Base-by-base conservation (phyloP, 2,113 vertebrate genomes). In the Podiceps cristatus region DNA sequence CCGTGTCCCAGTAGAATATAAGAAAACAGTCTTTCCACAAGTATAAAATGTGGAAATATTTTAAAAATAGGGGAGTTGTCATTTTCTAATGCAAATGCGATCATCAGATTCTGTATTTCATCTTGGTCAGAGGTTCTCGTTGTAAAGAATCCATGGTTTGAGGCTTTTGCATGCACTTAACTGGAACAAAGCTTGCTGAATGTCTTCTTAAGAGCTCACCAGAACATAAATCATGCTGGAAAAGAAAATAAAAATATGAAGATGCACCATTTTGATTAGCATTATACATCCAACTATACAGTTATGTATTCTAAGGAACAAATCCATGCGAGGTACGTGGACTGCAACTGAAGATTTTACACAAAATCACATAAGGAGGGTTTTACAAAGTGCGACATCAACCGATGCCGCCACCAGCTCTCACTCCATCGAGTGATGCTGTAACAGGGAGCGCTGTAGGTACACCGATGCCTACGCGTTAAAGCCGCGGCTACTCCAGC, bases 221-320 rank as follows among this genome's bases (percentile, higher is more conserved):
- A 99, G 98, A 89, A 99, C 99, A 80, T 99, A 99, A 98, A 99
- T 99, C 99, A 99, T 99, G 98, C 99, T 99, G 98, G 40, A 96
- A 98, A 97, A 96, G 6, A 95, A 96, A 84, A 97, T 5, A 88
- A 79, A 93, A 87, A 60, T 6, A 76, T 85, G 56, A 33, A 85
- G 66, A n/a, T 47, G 28, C 18, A 77, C 11, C 5, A n/a, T 29
- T 84, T 63, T 44, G 56, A 47, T 82, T 28, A 68, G 19, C 1
- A 1, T 42, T 35, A 47, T 1, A 33, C 29, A 19, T 55, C 53
- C 27, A 18, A 13, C 53, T 42, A 16, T 11, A 33, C 35, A 18
- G 55, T 14, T 2, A 0, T 7, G 3, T 7, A 44, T 28, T 74
- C 10, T 18, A 49, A 37, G 24, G 29, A 59, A 60, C 18, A 49